Conservation (phyloP, 2,888 invertebrate genomes). For the Ditula angustiorana region DNA sequence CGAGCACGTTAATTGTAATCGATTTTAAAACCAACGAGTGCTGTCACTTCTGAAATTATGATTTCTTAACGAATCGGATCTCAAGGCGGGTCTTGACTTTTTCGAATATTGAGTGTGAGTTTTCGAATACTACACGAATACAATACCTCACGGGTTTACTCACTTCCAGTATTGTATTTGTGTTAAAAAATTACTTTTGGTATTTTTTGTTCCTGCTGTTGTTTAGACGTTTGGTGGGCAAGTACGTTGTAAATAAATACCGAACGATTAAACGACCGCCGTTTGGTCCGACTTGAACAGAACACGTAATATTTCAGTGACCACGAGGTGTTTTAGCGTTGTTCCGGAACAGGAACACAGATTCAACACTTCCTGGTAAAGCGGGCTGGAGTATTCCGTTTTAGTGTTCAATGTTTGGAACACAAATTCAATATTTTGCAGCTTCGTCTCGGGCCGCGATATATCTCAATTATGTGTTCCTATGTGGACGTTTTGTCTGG, state of each 20-base stretch:
- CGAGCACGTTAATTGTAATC: slow-evolving; percentile 28
- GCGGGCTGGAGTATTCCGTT: not conserved
- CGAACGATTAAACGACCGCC: slow-evolving; percentile 15
- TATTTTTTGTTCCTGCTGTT: slow-evolving; percentile 13
- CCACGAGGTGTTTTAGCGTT: slow-evolving; percentile 19
- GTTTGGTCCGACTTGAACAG: slow-evolving; percentile 20
- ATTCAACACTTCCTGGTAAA: not conserved
- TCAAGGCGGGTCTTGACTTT: slow-evolving; percentile 9
- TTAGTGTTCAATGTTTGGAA: slow-evolving; percentile 26
- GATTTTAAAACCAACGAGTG: slow-evolving; percentile 20
- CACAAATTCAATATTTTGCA: slow-evolving; percentile 11
- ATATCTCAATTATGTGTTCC: slow-evolving; percentile 16
- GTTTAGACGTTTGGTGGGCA: slow-evolving; percentile 23
- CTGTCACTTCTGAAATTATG: slow-evolving; percentile 11
- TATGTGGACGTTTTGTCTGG: slow-evolving; percentile 8
- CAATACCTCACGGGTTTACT: not conserved
- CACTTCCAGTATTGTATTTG: slow-evolving; percentile 15
- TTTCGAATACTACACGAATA: slow-evolving; percentile 7
- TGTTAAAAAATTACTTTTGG: not conserved
- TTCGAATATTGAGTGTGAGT: slow-evolving; percentile 6
- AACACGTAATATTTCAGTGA: slow-evolving; percentile 1
- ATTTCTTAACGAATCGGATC: not conserved
- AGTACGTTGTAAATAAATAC: slow-evolving; percentile 2
- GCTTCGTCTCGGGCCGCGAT: slow-evolving; percentile 27
- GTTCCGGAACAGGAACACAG: slow-evolving; percentile 6